Evolutionary conservation across 2,888 invertebrate species (phyloP).

Genomic region (Nomada lathburiana): DNA sequence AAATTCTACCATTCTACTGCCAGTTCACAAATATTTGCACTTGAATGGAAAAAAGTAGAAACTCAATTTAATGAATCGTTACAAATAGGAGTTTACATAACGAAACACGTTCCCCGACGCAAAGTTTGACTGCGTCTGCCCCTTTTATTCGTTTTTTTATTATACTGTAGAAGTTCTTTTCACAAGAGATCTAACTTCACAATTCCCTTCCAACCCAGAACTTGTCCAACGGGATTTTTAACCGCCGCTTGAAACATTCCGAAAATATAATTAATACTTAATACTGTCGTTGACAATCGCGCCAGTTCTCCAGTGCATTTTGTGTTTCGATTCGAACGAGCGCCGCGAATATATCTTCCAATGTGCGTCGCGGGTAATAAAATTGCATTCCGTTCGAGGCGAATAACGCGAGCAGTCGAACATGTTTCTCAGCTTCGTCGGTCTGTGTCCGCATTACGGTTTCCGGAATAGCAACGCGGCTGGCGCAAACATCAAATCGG

Average conservation of each 20-base stretch:
- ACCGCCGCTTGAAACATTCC: too few species aligned
- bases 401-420: constrained; percentile 6
- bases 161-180: not conserved
- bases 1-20: constrained; percentile 5
- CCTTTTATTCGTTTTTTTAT: too few species aligned
- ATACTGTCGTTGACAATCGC: too few species aligned
- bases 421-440: constrained; percentile 23
- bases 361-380: not conserved
- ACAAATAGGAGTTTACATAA: not conserved
- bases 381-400: constrained; percentile 14
- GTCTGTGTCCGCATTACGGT: not conserved
- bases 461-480: constrained; percentile 8
- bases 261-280: too few species aligned
- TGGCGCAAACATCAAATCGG: constrained; percentile 43
- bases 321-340: too few species aligned
- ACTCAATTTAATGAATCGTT: constrained; percentile 22
- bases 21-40: constrained; percentile 9
- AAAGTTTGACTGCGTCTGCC: too few species aligned
- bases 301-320: too few species aligned
- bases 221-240: too few species aligned
- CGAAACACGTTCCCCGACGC: not conserved
- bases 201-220: not conserved
- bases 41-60: constrained; percentile 2
- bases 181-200: not conserved
- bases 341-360: not conserved